These are phyloP conservation scores for Agraylea sexmaculata DNA, from an alignment of 1,140 invertebrate species.

Conservation along the genomic window DNA sequence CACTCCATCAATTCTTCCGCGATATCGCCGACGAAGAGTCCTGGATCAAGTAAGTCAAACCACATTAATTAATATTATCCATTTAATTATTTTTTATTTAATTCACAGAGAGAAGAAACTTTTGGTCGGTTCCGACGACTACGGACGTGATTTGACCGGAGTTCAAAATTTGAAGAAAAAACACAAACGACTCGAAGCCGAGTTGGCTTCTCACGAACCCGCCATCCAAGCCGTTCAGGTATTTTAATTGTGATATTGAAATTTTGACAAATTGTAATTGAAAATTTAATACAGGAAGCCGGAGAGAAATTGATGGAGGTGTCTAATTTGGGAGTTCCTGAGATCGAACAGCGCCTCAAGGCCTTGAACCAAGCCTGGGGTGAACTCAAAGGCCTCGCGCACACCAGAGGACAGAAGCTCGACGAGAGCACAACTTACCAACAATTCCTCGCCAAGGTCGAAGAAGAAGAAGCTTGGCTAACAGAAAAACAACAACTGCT, in stretches of 20 bases:
- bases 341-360: slow-evolving; percentile 83
- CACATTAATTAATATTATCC: slow-evolving; percentile 3
- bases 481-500: slow-evolving; percentile 95
- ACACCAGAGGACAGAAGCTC: slow-evolving; percentile 78
- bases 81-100: no score
- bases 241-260: neutral
- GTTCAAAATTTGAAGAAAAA: slow-evolving; percentile 98
- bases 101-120: slow-evolving; percentile 86
- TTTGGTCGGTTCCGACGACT: slow-evolving; percentile 94
- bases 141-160: slow-evolving; percentile 93
- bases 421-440: slow-evolving; percentile 93
- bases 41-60: slow-evolving; percentile 83
- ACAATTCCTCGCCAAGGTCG: slow-evolving; percentile 95
- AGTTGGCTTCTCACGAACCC: slow-evolving; percentile 91
- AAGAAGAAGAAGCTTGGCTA: slow-evolving; percentile 99
- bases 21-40: slow-evolving; percentile 99
- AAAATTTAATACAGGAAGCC: slow-evolving; percentile 47
- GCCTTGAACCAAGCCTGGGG: slow-evolving; percentile 81
- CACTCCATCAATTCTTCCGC: slow-evolving; percentile 97
- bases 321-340: slow-evolving; percentile 90
- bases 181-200: slow-evolving; percentile 93
- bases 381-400: slow-evolving; percentile 80
- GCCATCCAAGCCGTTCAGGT: slow-evolving; percentile 90
- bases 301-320: slow-evolving; percentile 95
- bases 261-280: neutral